phyloP scores from a whole-genome alignment of 1,140 invertebrate species.

The Dryas iulia region DNA sequence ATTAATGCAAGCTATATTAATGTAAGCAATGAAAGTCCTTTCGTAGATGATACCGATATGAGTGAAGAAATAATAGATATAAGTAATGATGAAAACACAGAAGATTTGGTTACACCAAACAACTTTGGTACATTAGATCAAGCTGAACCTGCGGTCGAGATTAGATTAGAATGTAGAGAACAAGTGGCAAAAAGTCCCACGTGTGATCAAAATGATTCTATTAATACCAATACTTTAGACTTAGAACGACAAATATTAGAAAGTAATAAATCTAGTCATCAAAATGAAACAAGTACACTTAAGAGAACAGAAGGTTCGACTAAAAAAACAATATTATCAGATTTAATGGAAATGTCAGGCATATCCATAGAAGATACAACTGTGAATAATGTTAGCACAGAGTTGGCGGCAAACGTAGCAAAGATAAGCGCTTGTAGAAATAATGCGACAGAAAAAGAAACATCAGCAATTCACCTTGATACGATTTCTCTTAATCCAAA shows the following conservation, averaged over 20 bases:
- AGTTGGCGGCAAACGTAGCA: not conserved
- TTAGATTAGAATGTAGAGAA: not conserved
- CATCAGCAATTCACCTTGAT: not conserved
- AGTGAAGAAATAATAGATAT: not conserved
- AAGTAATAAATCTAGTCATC: not conserved
- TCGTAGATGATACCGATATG: not conserved
- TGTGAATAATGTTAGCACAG: not conserved
- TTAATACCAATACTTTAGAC: not conserved
- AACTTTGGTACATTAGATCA: not conserved
- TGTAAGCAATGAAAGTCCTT: not conserved
- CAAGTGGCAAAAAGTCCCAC: not conserved
- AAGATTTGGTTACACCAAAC: not conserved
- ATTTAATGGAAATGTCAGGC: conserved; percentile 75
- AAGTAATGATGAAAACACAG: not conserved
- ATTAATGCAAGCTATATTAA: not conserved
- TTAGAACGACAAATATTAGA: not conserved
- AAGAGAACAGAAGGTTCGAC: not conserved
- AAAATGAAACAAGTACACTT: not conserved
- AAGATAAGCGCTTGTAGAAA: not conserved
- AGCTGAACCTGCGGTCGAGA: not conserved
- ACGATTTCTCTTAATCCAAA: not conserved
- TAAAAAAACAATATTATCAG: conserved; percentile 62
- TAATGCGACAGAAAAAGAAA: not conserved
- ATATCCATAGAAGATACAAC: conserved; percentile 56
- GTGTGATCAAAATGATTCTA: not conserved